Base-by-base conservation (phyloP, 2,888 invertebrate genomes). In the Ceriagrion tenellum region DNA sequence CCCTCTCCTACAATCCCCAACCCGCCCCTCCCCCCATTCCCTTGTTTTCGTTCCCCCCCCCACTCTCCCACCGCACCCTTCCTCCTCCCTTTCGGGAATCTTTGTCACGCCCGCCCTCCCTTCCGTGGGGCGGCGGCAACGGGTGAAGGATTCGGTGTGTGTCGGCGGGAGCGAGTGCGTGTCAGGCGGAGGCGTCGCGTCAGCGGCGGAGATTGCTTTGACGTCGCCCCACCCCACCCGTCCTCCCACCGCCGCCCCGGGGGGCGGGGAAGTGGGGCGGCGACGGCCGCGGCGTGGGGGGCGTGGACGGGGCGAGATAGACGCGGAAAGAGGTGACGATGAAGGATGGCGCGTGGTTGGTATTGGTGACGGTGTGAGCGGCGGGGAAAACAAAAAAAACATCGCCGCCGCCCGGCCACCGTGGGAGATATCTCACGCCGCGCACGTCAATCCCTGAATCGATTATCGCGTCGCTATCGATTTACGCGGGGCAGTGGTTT, bases 291-390 rank as follows among this genome's bases (percentile, higher is more conserved):
- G 13, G 74, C 2, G 69, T 6, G 10, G 26, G 69, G n/a, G 69
- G 69, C 26, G 69, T 12, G 69, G 69, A 69, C n/a, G n/a, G n/a
- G 16, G 18, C 35, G 69, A 26, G 26, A 69, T 20, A 69, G 69
- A n/a, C 20, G 59, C 59, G 69, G 69, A 23, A n/a, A 23, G 69
- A n/a, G n/a, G 69, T 69, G 69, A 81, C 81, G 81, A 18, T 81
- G 81, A 81, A 81, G 81, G 81, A 81, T 81, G 81, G 81, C 35
- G 81, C 81, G 81, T 35, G 81, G 69, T 59, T 69, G 69, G 69
- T 69, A 16, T 13, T 20, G 59, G 59, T 13, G 69, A 10, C 69
- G 69, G 69, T 69, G 59, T 20, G 59, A 59, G 59, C 16, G 2
- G 59, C 59, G 59, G 20, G 59, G n/a, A 69, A n/a, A 59, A 4